Conservation (phyloP, 2,113 vertebrate species). For the Recurvirostra avosetta region DNA sequence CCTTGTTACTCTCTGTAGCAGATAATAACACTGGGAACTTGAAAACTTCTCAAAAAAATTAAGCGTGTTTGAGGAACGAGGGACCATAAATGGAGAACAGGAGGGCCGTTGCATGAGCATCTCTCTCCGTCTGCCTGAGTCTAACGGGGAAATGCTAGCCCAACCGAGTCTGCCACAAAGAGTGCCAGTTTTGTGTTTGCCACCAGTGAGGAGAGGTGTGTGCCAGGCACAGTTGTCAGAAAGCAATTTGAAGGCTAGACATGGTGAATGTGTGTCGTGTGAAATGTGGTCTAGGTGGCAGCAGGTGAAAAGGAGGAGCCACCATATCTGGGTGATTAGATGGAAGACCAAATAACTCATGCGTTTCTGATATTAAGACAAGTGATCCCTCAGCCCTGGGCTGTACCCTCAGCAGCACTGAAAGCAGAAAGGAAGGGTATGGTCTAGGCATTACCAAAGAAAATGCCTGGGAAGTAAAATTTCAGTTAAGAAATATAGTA, state of each 20-base stretch:
- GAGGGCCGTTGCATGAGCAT: neutral
- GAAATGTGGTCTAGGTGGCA: neutral
- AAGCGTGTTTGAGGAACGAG: neutral
- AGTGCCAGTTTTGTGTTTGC: neutral
- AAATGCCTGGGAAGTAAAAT: neutral
- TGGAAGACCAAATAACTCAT: neutral
- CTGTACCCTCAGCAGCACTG: neutral
- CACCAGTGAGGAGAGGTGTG: neutral
- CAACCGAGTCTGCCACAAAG: neutral
- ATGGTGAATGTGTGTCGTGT: neutral
- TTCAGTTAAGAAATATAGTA: neutral
- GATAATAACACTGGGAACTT: neutral
- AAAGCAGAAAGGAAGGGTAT: neutral
- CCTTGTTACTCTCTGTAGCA: neutral
- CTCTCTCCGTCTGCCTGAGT: neutral
- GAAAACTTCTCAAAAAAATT: neutral
- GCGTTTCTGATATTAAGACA: neutral
- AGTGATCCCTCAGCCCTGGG: neutral
- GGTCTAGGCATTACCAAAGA: neutral
- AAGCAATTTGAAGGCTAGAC: neutral
- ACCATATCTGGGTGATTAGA: neutral
- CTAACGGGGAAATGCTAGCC: neutral
- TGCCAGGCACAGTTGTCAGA: neutral
- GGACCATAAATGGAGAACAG: neutral
- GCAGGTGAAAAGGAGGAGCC: neutral